phyloP scores from a whole-genome alignment of 2,113 vertebrate species.

The Psophia crepitans region DNA sequence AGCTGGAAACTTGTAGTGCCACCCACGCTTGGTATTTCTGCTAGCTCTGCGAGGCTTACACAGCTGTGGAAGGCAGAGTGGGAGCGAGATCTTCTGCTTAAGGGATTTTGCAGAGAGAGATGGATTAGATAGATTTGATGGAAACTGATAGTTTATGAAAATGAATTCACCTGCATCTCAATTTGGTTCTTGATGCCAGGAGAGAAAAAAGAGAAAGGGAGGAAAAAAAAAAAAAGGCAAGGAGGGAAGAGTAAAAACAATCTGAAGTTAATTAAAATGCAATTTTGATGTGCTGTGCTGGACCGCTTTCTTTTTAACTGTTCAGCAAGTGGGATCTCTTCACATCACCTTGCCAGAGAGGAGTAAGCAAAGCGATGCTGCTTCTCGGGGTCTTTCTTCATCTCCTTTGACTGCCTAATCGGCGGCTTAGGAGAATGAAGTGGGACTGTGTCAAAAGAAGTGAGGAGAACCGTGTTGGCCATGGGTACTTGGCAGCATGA shows the following conservation, averaged over 20 bases:
- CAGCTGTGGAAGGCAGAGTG: slow-evolving; percentile 8
- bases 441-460: background rate
- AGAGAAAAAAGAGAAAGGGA: background rate
- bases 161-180: slow-evolving; percentile 52
- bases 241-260: background rate
- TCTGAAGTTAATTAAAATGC: background rate
- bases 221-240: background rate
- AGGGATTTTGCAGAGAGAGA: slow-evolving; percentile 44
- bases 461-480: background rate
- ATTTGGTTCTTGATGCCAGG: slow-evolving; percentile 22
- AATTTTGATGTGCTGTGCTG: background rate
- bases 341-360: background rate
- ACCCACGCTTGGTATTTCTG: slow-evolving; percentile 63
- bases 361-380: background rate
- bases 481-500: background rate
- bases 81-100: slow-evolving; percentile 45
- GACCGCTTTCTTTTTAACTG: background rate
- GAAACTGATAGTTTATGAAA: slow-evolving; percentile 56
- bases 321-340: background rate
- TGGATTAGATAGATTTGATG: slow-evolving; percentile 51
- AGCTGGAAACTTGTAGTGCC: slow-evolving; percentile 56
- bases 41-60: slow-evolving; percentile 42
- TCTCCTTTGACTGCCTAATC: background rate
- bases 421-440: background rate
- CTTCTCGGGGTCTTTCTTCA: background rate